Conservation (phyloP, 2,888 invertebrate genomes). For the Nomada lathburiana region DNA sequence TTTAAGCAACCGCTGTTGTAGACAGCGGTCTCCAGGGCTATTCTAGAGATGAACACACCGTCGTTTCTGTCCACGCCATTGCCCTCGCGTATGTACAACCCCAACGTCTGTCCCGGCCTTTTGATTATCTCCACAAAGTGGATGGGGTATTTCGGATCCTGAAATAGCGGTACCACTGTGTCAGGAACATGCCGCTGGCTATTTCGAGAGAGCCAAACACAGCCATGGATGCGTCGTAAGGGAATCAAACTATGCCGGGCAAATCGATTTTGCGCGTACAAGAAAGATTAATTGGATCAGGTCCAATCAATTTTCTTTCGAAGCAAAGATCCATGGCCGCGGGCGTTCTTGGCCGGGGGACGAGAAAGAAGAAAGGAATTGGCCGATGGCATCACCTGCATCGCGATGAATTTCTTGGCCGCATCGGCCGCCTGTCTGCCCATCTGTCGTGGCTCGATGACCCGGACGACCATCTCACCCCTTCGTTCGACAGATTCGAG, state of each 20-base stretch:
- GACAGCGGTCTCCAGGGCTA: slow-evolving; percentile 97
- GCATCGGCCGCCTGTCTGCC: slow-evolving; percentile 94
- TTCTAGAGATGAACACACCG: slow-evolving; percentile 98
- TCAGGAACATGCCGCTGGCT: neutral
- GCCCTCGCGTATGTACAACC: slow-evolving; percentile 99
- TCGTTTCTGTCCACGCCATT: slow-evolving; percentile 98
- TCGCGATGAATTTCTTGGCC: slow-evolving; percentile 93
- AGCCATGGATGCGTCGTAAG: neutral
- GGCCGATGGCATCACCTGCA: slow-evolving; percentile 86
- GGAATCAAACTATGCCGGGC: neutral
- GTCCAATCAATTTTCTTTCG: too few relatives aligned
- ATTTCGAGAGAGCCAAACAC: neutral
- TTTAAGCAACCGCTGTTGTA: slow-evolving; percentile 98
- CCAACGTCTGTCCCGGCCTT: slow-evolving; percentile 98
- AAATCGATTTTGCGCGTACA: neutral
- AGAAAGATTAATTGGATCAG: neutral
- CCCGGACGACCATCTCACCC: slow-evolving; percentile 97
- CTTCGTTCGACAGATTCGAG: slow-evolving; percentile 96
- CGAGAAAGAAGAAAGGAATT: too few relatives aligned
- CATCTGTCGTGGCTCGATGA: slow-evolving; percentile 94
- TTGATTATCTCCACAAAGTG: slow-evolving; percentile 99
- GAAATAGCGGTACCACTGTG: slow-evolving; percentile 60
- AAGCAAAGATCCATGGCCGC: too few relatives aligned
- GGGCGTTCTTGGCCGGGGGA: too few relatives aligned
- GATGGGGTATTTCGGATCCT: slow-evolving; percentile 92